A percentile compares a stretch with the other conserved stretches of the same genome.
phyloP scores from a whole-genome alignment of 2,797 vertebrate genomes.

The Geotrypetes seraphini region DNA sequence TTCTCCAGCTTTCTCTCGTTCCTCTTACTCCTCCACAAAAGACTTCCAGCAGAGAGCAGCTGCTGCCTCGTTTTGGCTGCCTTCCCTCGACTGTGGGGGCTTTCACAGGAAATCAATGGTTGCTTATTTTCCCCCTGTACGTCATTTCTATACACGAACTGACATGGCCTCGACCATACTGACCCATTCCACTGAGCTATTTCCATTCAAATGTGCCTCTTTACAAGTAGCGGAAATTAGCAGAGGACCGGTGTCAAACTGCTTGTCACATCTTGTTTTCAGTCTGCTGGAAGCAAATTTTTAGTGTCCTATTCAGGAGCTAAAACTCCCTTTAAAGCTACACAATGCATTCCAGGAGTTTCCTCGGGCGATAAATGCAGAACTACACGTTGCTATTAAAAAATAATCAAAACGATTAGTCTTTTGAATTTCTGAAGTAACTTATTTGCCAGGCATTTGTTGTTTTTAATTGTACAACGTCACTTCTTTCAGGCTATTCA shows the following conservation, averaged over 20 bases:
- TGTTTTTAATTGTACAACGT: conserved; percentile 37
- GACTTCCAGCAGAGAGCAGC: conserved; percentile 64
- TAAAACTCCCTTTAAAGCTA: conserved; percentile 37
- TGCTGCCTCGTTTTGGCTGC: conserved; percentile 57
- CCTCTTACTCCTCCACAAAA: conserved; percentile 49
- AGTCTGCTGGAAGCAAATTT: conserved; percentile 64
- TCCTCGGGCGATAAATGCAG: conserved; percentile 49
- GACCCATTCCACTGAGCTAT: conserved; percentile 55
- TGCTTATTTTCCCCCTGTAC: conserved; percentile 52
- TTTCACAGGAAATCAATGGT: conserved; percentile 65
- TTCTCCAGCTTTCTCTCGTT: conserved; percentile 27
- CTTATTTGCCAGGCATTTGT: conserved; percentile 39
- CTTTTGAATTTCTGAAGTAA: conserved; percentile 51
- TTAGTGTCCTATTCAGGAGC: conserved; percentile 55
- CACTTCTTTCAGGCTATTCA: conserved; percentile 27
- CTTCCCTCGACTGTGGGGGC: conserved; percentile 43
- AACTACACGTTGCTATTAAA: conserved; percentile 55
- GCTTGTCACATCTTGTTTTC: conserved; percentile 79
- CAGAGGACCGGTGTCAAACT: conserved; percentile 57
- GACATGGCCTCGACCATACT: conserved; percentile 52
- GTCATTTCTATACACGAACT: conserved; percentile 50
- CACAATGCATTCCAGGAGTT: conserved; percentile 59
- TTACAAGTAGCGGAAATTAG: conserved; percentile 71
- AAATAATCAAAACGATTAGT: conserved; percentile 62
- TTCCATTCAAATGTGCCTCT: conserved; percentile 60